Base-by-base conservation (phyloP, 2,888 invertebrate genomes). In the Yponomeuta sedellus region DNA sequence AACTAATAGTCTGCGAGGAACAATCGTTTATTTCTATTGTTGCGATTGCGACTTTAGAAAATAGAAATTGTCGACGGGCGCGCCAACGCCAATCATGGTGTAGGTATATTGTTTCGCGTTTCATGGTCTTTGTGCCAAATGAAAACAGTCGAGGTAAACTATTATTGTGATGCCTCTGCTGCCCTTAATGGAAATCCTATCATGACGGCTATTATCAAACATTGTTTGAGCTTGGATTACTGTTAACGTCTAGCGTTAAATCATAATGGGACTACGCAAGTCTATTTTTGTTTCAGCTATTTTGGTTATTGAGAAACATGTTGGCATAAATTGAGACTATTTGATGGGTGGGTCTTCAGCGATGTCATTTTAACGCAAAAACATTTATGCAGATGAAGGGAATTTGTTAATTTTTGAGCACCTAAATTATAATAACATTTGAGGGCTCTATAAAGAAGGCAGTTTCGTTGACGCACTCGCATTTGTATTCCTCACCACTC, bases 401-500 rank as follows among this genome's bases (percentile, higher is more conserved):
- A 16, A 52, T 52, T 52, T 52, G 44, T 44, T 16, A 16, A 2
- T 44, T 16, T 44, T 12, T 44, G 11, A 16, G 16, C 3, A 16
- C 44, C 4, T 3, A 44, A 44, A 44, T 44, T 5, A 52, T 16
- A 58, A n/a, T 58, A 19, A 58, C 58, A 19, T n/a, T n/a, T 19
- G 19, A 20, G n/a, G 2, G 2, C n/a, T 58, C 20, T 12, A 58
- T 10, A 22, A 19, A 61, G 34, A 28, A 16, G 25, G 28, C 34
- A 11, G 34, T 61, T 59, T 61, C 61, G 61, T 61, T 16, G 44
- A 52, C 28, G 61, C 61, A n/a, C 8, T 28, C 34, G 28, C 28
- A 61, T 61, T 61, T 61, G 61, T 64, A 68, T 71, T 71, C 69
- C 66, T 66, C 25, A 52, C 65, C 70, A 66, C 67, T 72, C 69